Evolutionary conservation across 2,113 vertebrate genomes (phyloP).

Genomic region (Setophaga kirtlandii): DNA sequence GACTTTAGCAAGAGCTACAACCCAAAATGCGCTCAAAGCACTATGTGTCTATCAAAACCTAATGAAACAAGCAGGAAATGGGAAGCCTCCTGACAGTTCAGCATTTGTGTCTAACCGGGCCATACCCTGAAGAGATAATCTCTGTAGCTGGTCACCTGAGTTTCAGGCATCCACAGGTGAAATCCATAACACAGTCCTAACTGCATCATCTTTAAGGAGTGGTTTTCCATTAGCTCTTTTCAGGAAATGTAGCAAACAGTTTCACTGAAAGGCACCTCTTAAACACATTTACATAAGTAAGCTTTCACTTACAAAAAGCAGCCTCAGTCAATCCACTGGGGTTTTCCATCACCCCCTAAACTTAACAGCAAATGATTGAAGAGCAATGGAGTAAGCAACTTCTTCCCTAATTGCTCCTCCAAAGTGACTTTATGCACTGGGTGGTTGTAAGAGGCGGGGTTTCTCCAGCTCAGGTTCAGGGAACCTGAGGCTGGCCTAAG

Average conservation of each 20-base stretch:
- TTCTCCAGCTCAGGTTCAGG: neutral
- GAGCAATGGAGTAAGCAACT: neutral
- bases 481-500: neutral
- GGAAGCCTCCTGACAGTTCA: neutral
- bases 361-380: slow-evolving; percentile 8
- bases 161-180: slow-evolving; percentile 42
- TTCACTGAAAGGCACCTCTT: slow-evolving; percentile 55
- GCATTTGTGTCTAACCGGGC: neutral
- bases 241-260: slow-evolving; percentile 51
- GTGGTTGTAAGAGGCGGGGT: neutral
- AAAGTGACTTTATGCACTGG: neutral
- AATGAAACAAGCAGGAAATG: slow-evolving; percentile 31
- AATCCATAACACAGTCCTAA: slow-evolving; percentile 16
- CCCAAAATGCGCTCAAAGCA: slow-evolving; percentile 17
- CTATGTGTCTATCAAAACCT: neutral
- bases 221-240: slow-evolving; percentile 54
- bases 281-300: slow-evolving; percentile 63
- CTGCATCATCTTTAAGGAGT: slow-evolving; percentile 4
- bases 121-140: slow-evolving; percentile 4
- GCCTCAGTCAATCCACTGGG: slow-evolving; percentile 12
- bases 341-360: slow-evolving; percentile 7
- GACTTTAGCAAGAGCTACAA: neutral
- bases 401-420: slow-evolving; percentile 41
- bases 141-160: slow-evolving; percentile 24
- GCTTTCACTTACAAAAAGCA: slow-evolving; percentile 39